Percentiles rank a stretch among this genome's conserved stretches.
Conservation (phyloP, 1,140 invertebrate species). For the Drosophila truncata region DNA sequence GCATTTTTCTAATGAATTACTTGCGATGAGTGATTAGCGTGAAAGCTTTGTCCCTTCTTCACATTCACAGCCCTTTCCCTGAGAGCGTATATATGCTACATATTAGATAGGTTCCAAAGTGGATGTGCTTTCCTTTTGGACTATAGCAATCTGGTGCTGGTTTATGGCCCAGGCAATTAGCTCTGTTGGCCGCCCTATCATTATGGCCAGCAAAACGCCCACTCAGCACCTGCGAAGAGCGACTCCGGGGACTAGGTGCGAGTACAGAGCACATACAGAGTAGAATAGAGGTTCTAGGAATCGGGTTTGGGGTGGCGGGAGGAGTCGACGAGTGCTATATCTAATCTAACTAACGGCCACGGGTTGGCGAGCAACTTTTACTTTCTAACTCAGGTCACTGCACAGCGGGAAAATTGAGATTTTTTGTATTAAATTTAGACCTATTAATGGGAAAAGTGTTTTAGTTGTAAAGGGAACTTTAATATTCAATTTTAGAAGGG, state of each 20-base stretch:
- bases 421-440: background rate
- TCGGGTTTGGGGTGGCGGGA: background rate
- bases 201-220: conserved; percentile 43
- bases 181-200: conserved; percentile 43
- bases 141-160: conserved; percentile 51
- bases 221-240: conserved; percentile 23
- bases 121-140: conserved; percentile 25
- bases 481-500: background rate
- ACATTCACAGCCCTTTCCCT: conserved; percentile 9
- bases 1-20: conserved; percentile 26
- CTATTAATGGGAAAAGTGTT: background rate
- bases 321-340: conserved; percentile 1
- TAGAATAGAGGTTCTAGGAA: background rate
- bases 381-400: conserved; percentile 23
- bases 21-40: conserved; percentile 14
- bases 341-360: conserved; percentile 32
- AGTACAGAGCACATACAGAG: background rate
- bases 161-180: conserved; percentile 64
- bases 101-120: conserved; percentile 11
- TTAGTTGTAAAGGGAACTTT: background rate
- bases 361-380: conserved; percentile 32
- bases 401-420: conserved; percentile 8
- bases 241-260: background rate
- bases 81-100: background rate
- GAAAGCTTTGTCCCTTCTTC: conserved; percentile 7